Base-by-base conservation (phyloP, 2,888 invertebrate genomes). In the Agrochola litura region DNA sequence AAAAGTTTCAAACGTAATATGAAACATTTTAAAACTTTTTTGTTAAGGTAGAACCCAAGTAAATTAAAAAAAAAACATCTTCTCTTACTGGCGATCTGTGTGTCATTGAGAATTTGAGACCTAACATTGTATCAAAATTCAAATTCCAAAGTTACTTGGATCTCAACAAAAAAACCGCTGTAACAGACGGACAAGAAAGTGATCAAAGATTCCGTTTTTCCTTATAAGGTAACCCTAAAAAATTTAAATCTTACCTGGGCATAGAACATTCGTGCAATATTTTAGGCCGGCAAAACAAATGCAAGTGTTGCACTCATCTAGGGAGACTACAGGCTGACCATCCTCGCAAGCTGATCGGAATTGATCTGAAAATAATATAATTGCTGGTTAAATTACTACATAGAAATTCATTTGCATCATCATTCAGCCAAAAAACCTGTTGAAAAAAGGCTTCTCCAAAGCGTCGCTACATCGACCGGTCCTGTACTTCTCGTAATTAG, bases 291-390 rank as follows among this genome's bases (percentile, higher is more conserved):
- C 16, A 54, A 54, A 82, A 63, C 84, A 82, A 30, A 83, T 67
- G 54, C 82, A 82, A 5, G 25, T 22, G 25, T 83, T 82, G 63
- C 84, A 82, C 1, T 64, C 19, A 79, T 82, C 70, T 22, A 73
- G 66, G 0, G 56, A 10, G 0, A 19, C 25, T 41, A 82, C 14
- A 12, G 22, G 19, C 37, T 43, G 56, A 25, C 63, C 79, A 22
- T 37, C n/a, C 25, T 12, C 6, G 43, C 81, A 82, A 30, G 43
- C 2, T 52, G 37, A 16, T 16, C 22, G 30, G 10, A 63, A 56
- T 41, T 64, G 63, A 72, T 63, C 69, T 83, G 43, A 14, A 73
- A 83, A 64, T 37, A 61, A 54, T 30, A 54, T 37, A 1, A n/a
- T 43, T 37, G 8, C 0, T 14, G n/a, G 9, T 49, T 25, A 71